phyloP scores from a whole-genome alignment of 2,113 vertebrate species.

The Indicator maculatus region DNA sequence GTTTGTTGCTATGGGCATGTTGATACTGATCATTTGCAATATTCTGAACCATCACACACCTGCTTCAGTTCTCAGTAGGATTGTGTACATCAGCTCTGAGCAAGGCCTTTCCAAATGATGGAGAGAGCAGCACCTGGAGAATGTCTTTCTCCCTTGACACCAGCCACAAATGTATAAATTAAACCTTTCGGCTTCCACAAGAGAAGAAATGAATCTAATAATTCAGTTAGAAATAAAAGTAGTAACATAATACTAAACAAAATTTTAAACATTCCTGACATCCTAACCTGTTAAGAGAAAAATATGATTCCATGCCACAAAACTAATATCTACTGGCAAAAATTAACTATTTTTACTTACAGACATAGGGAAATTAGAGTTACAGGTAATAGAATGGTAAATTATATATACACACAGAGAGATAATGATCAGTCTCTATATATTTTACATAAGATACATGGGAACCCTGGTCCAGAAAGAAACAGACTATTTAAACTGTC shows the following conservation, averaged over 20 bases:
- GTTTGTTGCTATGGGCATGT: neutral
- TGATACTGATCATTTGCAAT: neutral
- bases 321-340: neutral
- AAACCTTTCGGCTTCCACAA: neutral
- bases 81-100: neutral
- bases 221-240: neutral
- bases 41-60: neutral
- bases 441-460: neutral
- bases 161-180: neutral
- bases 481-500: neutral
- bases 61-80: accelerated
- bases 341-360: neutral
- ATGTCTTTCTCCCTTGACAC: neutral
- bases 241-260: neutral
- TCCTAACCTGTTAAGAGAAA: neutral
- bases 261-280: neutral
- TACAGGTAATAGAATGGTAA: neutral
- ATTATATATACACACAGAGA: neutral
- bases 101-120: neutral
- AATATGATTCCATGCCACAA: neutral
- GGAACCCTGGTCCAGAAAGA: neutral
- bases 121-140: neutral
- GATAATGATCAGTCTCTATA: neutral
- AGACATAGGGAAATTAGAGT: neutral
- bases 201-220: neutral